Conservation (phyloP, 2,888 invertebrate genomes). For the Anorthoa munda region DNA sequence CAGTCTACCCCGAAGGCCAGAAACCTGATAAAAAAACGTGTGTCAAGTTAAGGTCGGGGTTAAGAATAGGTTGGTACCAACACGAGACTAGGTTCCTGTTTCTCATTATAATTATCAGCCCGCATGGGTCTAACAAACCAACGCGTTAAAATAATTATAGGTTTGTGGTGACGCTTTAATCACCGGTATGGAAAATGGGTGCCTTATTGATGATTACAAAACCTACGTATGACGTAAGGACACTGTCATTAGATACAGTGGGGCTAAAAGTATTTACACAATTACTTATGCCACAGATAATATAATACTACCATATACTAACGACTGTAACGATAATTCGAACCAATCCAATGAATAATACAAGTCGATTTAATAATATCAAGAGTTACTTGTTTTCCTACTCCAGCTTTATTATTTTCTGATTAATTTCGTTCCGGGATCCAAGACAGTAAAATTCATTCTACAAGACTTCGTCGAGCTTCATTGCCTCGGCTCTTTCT, state of each 20-base stretch:
- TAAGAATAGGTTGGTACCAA: background rate
- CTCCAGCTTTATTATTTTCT: too few relatives aligned
- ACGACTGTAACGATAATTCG: background rate
- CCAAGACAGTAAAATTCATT: too few relatives aligned
- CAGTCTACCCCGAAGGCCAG: too few relatives aligned
- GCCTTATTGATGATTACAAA: background rate
- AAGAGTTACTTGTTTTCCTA: too few relatives aligned
- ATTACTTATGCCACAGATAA: too few relatives aligned
- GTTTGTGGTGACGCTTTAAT: background rate
- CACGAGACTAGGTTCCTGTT: background rate
- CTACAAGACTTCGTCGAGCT: too few relatives aligned
- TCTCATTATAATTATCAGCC: background rate
- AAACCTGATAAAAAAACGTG: background rate
- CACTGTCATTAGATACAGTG: background rate
- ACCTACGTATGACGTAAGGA: background rate
- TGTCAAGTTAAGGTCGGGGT: background rate
- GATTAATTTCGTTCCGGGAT: too few relatives aligned
- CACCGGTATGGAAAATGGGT: background rate
- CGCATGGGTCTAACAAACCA: conserved; percentile 8
- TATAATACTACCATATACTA: too few relatives aligned
- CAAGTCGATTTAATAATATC: too few relatives aligned
- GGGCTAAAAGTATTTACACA: background rate
- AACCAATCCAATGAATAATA: background rate
- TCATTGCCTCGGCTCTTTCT: too few relatives aligned
- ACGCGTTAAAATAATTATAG: background rate